Evolutionary conservation across 1,140 invertebrate genomes (phyloP).

Genomic region (Temnothorax nylanderi): DNA sequence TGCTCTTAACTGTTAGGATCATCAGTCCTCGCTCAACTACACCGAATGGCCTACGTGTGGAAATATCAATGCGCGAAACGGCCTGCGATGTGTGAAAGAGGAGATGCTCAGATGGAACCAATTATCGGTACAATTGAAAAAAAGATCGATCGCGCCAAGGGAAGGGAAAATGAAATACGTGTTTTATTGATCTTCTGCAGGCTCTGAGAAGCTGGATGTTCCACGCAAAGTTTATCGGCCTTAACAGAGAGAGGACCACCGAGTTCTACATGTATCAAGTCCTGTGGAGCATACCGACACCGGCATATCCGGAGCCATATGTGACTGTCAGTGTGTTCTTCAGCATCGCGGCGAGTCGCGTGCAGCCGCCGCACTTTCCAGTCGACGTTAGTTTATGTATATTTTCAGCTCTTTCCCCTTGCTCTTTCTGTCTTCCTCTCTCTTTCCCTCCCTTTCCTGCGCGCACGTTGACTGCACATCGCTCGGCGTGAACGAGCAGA

Average conservation of each 20-base stretch:
- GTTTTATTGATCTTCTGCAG: slow-evolving; percentile 55
- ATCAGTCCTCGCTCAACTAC: neutral
- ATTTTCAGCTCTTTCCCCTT: slow-evolving; percentile 35
- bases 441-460: neutral
- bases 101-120: slow-evolving; percentile 74
- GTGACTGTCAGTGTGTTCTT: slow-evolving; percentile 75
- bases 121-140: slow-evolving; percentile 57
- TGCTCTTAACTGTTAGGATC: slow-evolving; percentile 10
- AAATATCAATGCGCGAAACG: slow-evolving; percentile 46
- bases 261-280: slow-evolving; percentile 73
- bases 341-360: slow-evolving; percentile 47
- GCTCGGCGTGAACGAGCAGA: neutral
- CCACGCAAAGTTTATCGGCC: slow-evolving; percentile 61
- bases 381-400: slow-evolving; percentile 70
- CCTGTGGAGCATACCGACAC: slow-evolving; percentile 77
- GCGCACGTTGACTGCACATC: neutral
- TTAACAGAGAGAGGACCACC: slow-evolving; percentile 16
- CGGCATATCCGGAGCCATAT: slow-evolving; percentile 74
- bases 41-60: slow-evolving; percentile 66
- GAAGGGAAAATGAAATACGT: neutral
- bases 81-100: slow-evolving; percentile 54
- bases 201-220: slow-evolving; percentile 74
- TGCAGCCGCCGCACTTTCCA: slow-evolving; percentile 62
- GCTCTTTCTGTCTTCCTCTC: neutral
- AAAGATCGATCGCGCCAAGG: neutral